Evolutionary conservation across 2,797 vertebrate genomes (phyloP).

Genomic region (Ctenopoma multispine): DNA sequence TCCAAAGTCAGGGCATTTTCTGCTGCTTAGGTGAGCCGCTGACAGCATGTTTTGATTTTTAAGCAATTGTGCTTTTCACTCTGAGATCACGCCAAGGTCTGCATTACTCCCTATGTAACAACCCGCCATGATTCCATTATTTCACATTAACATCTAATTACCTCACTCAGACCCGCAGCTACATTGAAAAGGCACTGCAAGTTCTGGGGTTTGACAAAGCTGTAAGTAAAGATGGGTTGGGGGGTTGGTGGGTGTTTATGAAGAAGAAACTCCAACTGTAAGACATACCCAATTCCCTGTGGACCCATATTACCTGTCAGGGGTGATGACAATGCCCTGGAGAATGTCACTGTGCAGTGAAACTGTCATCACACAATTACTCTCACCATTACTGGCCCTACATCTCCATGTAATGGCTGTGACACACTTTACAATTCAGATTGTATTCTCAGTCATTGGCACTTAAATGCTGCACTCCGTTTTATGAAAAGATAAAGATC

Average conservation of each 20-base stretch:
- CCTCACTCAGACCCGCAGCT: slow-evolving; percentile 73
- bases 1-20: slow-evolving; percentile 94
- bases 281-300: slow-evolving; percentile 77
- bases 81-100: slow-evolving; percentile 72
- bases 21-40: slow-evolving; percentile 87
- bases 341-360: slow-evolving; percentile 82
- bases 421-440: slow-evolving; percentile 84
- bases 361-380: slow-evolving; percentile 90
- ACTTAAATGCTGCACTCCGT: slow-evolving; percentile 83
- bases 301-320: slow-evolving; percentile 83
- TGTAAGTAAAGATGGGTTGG: slow-evolving; percentile 76
- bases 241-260: slow-evolving; percentile 71
- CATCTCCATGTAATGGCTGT: slow-evolving; percentile 80
- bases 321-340: slow-evolving; percentile 84
- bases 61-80: slow-evolving; percentile 87
- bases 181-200: slow-evolving; percentile 63
- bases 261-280: slow-evolving; percentile 74
- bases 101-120: slow-evolving; percentile 72
- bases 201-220: slow-evolving; percentile 74
- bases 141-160: slow-evolving; percentile 83
- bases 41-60: slow-evolving; percentile 97
- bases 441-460: slow-evolving; percentile 82
- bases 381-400: slow-evolving; percentile 82
- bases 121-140: slow-evolving; percentile 76
- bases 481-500: slow-evolving; percentile 87